Base-by-base conservation (phyloP, 2,113 vertebrate genomes). In the Amia ocellicauda region DNA sequence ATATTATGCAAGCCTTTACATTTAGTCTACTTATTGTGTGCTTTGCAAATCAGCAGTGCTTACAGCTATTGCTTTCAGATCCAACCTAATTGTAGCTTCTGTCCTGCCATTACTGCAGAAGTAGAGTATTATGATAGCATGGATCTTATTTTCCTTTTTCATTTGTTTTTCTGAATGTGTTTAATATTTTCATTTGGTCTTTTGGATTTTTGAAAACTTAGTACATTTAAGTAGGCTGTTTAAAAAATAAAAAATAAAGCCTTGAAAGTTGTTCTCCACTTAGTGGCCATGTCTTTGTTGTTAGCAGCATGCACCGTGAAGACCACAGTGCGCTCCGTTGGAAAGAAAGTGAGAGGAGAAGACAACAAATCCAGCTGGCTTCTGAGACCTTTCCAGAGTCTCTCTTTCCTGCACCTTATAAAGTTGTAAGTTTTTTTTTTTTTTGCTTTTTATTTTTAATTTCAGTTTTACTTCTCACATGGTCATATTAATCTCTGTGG, bases 281-380 rank as follows among this genome's bases (percentile, higher is more conserved):
- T 53, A 75, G 77, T 77, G 63, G 76, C 74, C 83, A 53, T 79
- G 52, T 90, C 82, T 89, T 76, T 87, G 58, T 89, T 88, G 62
- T 55, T 79, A 99, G 97, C 96, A 98, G 95, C 95, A 99, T 99
- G 97, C 98, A 96, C 94, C 94, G 93, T 94, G 97, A 99, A 89
- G 97, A 99, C 89, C 93, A 95, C 86, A 98, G 98, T 98, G 95
- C 96, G 91, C 96, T 99, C 89, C 96, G 97, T 88, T 80, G 85
- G 63, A 66, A 66, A 66, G 65, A 92, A 88, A 84, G 89, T 84
- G 91, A 92, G 84, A 91, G 91, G 84, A 86, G 90, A 66, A 92
- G 91, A 81, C 91, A 93, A 77, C 89, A 92, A 83, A 88, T 92
- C 76, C 91, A 96, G 63, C 95, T 97, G 91, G 94, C 93, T 62